Evolutionary conservation across 2,113 vertebrate genomes (phyloP).

Genomic region (Oceanites oceanicus): DNA sequence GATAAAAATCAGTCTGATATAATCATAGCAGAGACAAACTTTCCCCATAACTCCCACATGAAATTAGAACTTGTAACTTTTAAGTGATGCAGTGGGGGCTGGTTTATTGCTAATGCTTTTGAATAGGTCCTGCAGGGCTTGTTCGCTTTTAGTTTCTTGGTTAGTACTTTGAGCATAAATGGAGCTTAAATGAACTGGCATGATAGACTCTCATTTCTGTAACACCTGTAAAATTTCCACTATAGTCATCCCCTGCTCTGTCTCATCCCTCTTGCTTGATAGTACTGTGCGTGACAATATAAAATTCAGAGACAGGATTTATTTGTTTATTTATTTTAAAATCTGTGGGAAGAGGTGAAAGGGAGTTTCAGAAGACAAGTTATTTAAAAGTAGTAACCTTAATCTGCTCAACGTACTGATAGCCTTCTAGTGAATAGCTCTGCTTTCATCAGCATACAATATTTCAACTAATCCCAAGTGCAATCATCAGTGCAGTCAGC

Average conservation of each 20-base stretch:
- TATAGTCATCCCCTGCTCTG: neutral
- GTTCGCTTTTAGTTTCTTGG: conserved; percentile 32
- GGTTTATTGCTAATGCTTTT: conserved; percentile 14
- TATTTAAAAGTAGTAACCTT: neutral
- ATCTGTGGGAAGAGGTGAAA: neutral
- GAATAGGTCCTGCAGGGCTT: conserved; percentile 18
- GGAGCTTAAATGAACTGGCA: conserved; percentile 1
- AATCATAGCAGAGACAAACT: conserved; percentile 37
- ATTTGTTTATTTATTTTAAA: neutral
- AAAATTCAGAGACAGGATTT: neutral
- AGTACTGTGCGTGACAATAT: neutral
- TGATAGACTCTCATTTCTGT: conserved; percentile 2
- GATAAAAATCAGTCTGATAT: conserved; percentile 4
- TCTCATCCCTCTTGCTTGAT: neutral
- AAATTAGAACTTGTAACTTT: conserved; percentile 50
- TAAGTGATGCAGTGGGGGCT: conserved; percentile 21
- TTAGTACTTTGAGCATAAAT: conserved; percentile 36
- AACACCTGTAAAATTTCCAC: conserved; percentile 26
- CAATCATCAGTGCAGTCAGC: neutral
- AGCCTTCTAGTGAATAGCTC: neutral
- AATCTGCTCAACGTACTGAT: neutral
- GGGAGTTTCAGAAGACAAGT: neutral
- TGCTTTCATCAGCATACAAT: neutral
- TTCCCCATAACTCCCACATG: neutral
- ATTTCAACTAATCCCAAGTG: neutral